These are phyloP conservation scores for Penaeus japonicus DNA, from an alignment of 1,140 invertebrate genomes.

Conservation along the genomic window DNA sequence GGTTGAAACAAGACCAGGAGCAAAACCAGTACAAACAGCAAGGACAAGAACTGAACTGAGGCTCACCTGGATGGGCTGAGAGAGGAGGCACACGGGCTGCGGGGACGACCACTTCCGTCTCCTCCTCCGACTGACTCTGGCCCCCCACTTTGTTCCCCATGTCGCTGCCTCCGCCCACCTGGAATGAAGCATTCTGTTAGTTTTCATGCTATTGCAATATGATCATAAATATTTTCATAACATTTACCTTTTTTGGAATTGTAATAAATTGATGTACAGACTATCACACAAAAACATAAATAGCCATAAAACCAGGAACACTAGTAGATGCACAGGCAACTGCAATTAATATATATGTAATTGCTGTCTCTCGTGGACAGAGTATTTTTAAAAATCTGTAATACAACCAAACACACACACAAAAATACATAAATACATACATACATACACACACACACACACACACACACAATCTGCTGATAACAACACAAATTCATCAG, in stretches of 20 bases:
- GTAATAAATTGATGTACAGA: neutral
- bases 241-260: neutral
- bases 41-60: neutral
- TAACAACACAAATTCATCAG: no score
- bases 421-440: no score
- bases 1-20: neutral
- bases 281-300: neutral
- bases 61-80: slow-evolving; percentile 42
- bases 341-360: no score
- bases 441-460: no score
- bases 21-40: no score
- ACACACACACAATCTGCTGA: no score
- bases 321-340: neutral
- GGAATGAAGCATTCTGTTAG: neutral
- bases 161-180: slow-evolving; percentile 59
- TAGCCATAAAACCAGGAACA: neutral
- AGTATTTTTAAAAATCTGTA: no score
- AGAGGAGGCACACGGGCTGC: slow-evolving; percentile 64
- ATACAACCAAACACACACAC: no score
- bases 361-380: no score
- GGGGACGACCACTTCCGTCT: slow-evolving; percentile 62
- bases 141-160: slow-evolving; percentile 59
- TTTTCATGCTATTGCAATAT: neutral
- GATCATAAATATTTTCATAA: neutral
- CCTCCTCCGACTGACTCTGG: slow-evolving; percentile 60